phyloP scores from a whole-genome alignment of 2,888 invertebrate genomes.

The Pachliopta kotzebuea region DNA sequence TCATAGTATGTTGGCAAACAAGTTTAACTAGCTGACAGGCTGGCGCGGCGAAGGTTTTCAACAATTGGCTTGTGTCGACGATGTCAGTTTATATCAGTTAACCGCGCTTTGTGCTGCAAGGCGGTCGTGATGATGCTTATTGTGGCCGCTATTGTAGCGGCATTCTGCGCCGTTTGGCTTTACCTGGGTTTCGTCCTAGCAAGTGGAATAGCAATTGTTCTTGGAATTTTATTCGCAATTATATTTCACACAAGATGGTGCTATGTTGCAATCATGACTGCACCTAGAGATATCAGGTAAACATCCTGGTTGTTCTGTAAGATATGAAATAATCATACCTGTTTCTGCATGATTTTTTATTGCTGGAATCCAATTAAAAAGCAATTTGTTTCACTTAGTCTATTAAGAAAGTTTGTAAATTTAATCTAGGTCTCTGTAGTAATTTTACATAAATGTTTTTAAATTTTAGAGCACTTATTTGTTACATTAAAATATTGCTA shows the following conservation, averaged over 20 bases:
- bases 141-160: slow-evolving; percentile 61
- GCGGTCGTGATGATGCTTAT: slow-evolving; percentile 66
- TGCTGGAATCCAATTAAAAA: too few relatives aligned
- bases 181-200: slow-evolving; percentile 83
- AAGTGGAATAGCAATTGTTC: slow-evolving; percentile 80
- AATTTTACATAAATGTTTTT: slow-evolving; percentile 7
- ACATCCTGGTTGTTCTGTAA: slow-evolving; percentile 31
- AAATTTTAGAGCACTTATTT: slow-evolving; percentile 83
- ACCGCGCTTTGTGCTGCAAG: slow-evolving; percentile 74
- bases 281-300: slow-evolving; percentile 88
- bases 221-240: slow-evolving; percentile 81
- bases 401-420: too few relatives aligned
- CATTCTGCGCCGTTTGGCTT: slow-evolving; percentile 68
- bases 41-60: slow-evolving; percentile 33
- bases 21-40: slow-evolving; percentile 6
- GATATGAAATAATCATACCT: slow-evolving; percentile 17
- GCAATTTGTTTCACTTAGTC: too few relatives aligned
- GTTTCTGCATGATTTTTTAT: too few relatives aligned
- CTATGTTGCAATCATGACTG: slow-evolving; percentile 87
- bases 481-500: slow-evolving; percentile 84
- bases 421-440: too few relatives aligned
- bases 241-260: slow-evolving; percentile 88
- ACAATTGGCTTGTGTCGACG: slow-evolving; percentile 37
- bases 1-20: background rate
- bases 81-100: slow-evolving; percentile 55